Evolutionary conservation across 2,113 vertebrate species (phyloP).

Genomic region (Tragulus kanchil): DNA sequence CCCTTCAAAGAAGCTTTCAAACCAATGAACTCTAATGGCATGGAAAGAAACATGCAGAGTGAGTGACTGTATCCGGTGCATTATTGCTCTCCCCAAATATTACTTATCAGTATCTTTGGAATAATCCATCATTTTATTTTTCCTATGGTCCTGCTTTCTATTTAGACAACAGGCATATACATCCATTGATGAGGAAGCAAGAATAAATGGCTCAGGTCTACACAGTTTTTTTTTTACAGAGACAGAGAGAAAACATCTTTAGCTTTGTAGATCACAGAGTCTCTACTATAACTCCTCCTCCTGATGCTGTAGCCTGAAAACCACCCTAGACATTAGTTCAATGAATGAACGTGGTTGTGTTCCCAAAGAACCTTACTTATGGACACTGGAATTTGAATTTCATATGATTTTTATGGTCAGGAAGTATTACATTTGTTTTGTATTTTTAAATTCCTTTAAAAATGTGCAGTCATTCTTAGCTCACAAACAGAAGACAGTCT

Average conservation of each 20-base stretch:
- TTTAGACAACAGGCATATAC: neutral
- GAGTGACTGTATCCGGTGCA: conserved; percentile 28
- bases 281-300: fast-evolving
- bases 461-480: neutral
- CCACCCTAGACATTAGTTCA: neutral
- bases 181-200: neutral
- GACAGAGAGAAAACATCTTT: neutral
- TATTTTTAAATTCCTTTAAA: neutral
- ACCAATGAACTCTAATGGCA: conserved; percentile 72
- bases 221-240: neutral
- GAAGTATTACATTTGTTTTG: neutral
- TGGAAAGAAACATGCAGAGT: conserved; percentile 70
- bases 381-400: neutral
- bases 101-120: neutral
- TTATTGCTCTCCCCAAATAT: conserved; percentile 53
- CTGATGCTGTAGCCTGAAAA: neutral
- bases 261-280: neutral
- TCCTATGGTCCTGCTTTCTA: neutral
- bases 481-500: neutral
- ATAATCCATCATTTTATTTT: conserved; percentile 27
- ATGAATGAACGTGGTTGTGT: neutral
- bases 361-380: neutral
- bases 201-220: neutral
- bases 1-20: conserved; percentile 67
- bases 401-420: neutral